A percentile compares a stretch with the other conserved stretches of the same genome.
These are phyloP conservation scores for Aphelocoma californica DNA, from an alignment of 2,797 vertebrate genomes.

Conservation along the genomic window DNA sequence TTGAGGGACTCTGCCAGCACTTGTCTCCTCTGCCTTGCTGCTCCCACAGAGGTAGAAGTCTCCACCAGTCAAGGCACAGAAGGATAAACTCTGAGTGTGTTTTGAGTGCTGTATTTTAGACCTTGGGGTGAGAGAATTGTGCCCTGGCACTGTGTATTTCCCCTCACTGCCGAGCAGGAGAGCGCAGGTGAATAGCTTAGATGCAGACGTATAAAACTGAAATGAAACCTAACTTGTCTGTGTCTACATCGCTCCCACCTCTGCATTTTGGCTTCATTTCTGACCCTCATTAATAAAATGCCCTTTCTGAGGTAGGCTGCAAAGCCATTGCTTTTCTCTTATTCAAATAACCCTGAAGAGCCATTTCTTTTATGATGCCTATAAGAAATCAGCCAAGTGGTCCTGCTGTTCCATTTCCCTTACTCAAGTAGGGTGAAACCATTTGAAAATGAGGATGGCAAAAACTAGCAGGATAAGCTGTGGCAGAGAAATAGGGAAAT, in stretches of 20 bases:
- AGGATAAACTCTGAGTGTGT: neutral
- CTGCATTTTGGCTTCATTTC: neutral
- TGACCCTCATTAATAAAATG: constrained; percentile 1
- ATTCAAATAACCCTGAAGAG: neutral
- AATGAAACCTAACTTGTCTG: neutral
- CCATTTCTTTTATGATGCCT: constrained; percentile 25
- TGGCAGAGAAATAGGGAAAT: neutral
- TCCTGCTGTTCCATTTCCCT: neutral
- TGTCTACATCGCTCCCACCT: neutral
- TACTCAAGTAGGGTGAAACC: neutral
- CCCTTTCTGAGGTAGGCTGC: constrained; percentile 3
- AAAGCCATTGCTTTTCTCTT: neutral
- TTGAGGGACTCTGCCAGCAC: neutral
- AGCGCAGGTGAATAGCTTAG: neutral
- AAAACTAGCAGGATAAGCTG: neutral
- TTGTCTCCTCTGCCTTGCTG: neutral
- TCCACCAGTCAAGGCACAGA: neutral
- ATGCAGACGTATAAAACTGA: neutral
- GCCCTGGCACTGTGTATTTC: neutral
- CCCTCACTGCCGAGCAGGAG: neutral
- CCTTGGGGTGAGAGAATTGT: neutral
- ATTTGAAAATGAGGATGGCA: neutral
- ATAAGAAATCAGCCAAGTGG: neutral
- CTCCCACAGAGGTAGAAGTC: neutral
- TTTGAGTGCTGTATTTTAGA: neutral